Conservation (phyloP, 2,797 vertebrate species). For the Emydoidea blandingii region DNA sequence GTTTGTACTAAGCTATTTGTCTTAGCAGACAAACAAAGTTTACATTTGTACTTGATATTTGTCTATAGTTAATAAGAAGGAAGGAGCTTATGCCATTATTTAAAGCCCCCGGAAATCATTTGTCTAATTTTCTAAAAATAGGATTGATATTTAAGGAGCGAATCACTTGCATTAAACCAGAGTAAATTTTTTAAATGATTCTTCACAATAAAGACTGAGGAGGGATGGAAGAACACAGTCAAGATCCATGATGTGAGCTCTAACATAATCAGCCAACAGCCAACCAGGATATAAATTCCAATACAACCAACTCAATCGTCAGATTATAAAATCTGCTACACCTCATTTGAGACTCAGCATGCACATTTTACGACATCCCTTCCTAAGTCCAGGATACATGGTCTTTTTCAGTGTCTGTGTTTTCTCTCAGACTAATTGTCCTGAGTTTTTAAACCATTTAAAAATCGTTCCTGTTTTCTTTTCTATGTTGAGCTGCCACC, state of each 20-base stretch:
- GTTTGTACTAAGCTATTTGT: conserved; percentile 16
- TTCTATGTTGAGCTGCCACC: background rate
- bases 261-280: background rate
- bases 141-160: conserved; percentile 44
- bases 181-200: conserved; percentile 42
- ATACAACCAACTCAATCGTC: background rate
- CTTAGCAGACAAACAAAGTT: conserved; percentile 11
- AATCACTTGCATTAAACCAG: conserved; percentile 39
- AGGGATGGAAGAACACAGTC: conserved; percentile 18
- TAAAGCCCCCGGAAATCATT: conserved; percentile 15
- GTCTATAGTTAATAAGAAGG: conserved; percentile 27
- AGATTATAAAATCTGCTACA: background rate
- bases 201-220: conserved; percentile 9
- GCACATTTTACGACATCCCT: conserved; percentile 1
- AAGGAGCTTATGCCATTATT: conserved; percentile 34
- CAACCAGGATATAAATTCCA: background rate
- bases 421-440: background rate
- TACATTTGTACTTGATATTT: conserved; percentile 30
- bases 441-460: background rate
- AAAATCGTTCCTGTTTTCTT: background rate
- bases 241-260: background rate
- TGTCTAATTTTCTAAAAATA: conserved; percentile 42
- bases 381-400: background rate
- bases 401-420: background rate
- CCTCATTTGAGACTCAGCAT: background rate